Conservation (phyloP, 2,797 vertebrate genomes). For the Catamblyrhynchus diadema region DNA sequence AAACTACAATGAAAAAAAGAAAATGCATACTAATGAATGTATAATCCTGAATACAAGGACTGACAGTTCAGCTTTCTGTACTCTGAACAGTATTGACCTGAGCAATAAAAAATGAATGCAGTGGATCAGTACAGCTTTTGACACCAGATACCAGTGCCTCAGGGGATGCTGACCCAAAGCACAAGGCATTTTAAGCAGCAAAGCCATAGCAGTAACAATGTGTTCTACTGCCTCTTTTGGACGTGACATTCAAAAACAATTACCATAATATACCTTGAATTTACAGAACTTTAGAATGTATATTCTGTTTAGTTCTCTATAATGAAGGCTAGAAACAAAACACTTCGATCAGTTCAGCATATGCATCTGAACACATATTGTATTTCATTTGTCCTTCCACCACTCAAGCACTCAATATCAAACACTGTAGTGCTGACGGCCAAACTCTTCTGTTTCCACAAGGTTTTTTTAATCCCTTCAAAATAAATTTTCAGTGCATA, state of each 20-base stretch:
- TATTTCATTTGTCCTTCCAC: not conserved
- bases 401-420: not conserved
- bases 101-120: constrained; percentile 39
- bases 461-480: not conserved
- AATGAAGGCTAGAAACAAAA: not conserved
- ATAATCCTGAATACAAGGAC: not conserved
- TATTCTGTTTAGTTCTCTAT: not conserved
- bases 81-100: not conserved
- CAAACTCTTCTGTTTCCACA: not conserved
- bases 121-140: not conserved
- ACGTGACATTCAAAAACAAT: not conserved
- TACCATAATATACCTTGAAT: not conserved
- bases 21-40: not conserved
- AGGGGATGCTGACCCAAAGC: not conserved
- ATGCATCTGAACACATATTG: not conserved
- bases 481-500: not conserved
- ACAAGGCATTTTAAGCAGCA: not conserved
- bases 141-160: constrained; percentile 1
- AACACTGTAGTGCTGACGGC: not conserved
- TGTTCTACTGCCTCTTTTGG: not conserved
- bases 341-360: not conserved
- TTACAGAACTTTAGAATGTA: not conserved
- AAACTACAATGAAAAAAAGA: not conserved
- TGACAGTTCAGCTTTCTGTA: not conserved
- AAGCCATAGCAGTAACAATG: not conserved